Evolutionary conservation across 64 coral and sea anemone species (phyloP).

Genomic region (Montipora efflorescens): DNA sequence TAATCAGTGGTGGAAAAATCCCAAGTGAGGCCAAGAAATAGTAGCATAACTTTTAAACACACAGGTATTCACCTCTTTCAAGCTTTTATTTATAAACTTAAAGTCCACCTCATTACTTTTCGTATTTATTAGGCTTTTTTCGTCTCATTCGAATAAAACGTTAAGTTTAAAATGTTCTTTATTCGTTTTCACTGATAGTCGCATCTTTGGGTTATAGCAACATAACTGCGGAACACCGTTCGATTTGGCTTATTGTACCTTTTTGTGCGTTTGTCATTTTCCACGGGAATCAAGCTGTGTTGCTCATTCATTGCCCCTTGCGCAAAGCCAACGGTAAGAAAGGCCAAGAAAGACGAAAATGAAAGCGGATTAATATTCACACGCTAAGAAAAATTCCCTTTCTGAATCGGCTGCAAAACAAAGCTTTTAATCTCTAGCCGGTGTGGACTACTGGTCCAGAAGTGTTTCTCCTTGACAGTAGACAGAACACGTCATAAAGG

Average conservation of each 20-base stretch:
- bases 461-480: not conserved
- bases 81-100: too few relatives aligned
- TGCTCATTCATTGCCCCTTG: constrained; percentile 4
- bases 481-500: not conserved
- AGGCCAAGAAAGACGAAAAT: not conserved
- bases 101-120: too few relatives aligned
- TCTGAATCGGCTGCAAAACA: not conserved
- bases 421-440: not conserved
- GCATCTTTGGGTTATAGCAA: too few relatives aligned
- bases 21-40: not conserved
- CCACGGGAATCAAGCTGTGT: not conserved
- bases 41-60: not conserved
- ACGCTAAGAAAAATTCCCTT: not conserved
- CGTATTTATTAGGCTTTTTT: too few relatives aligned
- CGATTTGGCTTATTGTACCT: not conserved
- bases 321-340: not conserved
- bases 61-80: too few relatives aligned
- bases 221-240: not conserved
- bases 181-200: too few relatives aligned
- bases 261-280: not conserved
- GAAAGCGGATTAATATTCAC: not conserved
- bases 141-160: too few relatives aligned
- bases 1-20: not conserved
- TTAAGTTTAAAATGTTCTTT: too few relatives aligned
- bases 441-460: not conserved